Conservation (phyloP, 2,888 invertebrate genomes). For the Ischnus inquisitorius region DNA sequence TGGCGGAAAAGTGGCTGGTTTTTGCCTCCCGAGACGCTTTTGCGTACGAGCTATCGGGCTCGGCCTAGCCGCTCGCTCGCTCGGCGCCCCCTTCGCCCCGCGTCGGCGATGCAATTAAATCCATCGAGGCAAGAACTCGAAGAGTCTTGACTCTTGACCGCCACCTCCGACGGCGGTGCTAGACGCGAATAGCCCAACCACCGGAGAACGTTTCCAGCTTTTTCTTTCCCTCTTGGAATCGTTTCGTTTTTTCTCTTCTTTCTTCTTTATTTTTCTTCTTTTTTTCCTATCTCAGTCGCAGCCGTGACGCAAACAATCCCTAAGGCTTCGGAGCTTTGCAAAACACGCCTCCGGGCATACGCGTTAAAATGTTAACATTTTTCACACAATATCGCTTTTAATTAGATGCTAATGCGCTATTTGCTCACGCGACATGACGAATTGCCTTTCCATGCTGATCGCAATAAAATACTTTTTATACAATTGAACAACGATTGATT, state of each 20-base stretch:
- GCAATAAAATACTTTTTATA: no score
- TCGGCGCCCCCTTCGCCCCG: not conserved
- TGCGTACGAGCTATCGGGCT: conserved; percentile 16
- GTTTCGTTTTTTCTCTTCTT: not conserved
- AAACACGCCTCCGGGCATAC: not conserved
- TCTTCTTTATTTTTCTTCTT: no score
- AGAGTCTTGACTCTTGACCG: conserved; percentile 74
- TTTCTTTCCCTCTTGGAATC: conserved; percentile 22
- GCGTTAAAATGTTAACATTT: not conserved
- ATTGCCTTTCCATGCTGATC: no score
- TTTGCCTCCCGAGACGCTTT: conserved; percentile 33
- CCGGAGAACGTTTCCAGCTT: conserved; percentile 39
- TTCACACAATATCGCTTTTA: not conserved
- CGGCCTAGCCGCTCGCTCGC: not conserved
- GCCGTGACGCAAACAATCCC: not conserved
- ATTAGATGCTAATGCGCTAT: no score
- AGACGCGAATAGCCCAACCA: conserved; percentile 18
- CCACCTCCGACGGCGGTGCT: conserved; percentile 60
- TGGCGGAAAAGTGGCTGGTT: conserved; percentile 57
- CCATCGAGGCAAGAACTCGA: conserved; percentile 58
- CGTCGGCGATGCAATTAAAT: conserved; percentile 61
- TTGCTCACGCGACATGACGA: no score
- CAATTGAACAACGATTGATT: no score
- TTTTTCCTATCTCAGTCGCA: not conserved
- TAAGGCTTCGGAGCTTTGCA: not conserved